Conservation (phyloP, 2,797 vertebrate species). For the Cirrhinus mrigala region DNA sequence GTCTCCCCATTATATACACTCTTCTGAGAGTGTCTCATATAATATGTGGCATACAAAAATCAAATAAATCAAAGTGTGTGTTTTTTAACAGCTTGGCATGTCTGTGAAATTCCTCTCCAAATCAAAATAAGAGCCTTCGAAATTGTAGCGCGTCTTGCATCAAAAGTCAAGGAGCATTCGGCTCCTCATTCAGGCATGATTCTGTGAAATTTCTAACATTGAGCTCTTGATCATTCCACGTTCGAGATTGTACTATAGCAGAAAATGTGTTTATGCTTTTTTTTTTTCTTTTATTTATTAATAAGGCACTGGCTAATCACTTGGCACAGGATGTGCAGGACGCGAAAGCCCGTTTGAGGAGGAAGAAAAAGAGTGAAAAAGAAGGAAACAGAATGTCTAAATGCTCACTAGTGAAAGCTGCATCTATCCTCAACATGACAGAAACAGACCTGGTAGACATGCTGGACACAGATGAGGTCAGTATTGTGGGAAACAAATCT, state of each 20-base stretch:
- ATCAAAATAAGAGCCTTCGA: conserved; percentile 69
- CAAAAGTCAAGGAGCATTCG: conserved; percentile 11
- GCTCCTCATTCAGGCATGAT: background rate
- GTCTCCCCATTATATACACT: conserved; percentile 80
- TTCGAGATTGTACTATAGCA: conserved; percentile 1
- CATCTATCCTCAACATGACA: conserved; percentile 93
- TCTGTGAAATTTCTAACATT: background rate
- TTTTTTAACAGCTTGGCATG: conserved; percentile 66
- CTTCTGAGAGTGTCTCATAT: conserved; percentile 75
- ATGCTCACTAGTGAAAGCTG: conserved; percentile 87
- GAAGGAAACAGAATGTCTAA: conserved; percentile 77
- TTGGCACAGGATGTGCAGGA: conserved; percentile 83
- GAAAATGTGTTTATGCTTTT: conserved; percentile 52
- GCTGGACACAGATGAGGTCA: conserved; percentile 86
- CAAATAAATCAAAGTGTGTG: conserved; percentile 80
- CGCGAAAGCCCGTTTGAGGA: conserved; percentile 80
- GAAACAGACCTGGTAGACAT: conserved; percentile 87
- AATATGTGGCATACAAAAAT: conserved; percentile 72
- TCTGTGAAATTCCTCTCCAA: conserved; percentile 71
- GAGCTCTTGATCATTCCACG: conserved; percentile 5
- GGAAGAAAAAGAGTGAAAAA: conserved; percentile 66
- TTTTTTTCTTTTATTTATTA: conserved; percentile 63
- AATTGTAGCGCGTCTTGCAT: conserved; percentile 65
- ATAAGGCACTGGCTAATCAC: conserved; percentile 84
- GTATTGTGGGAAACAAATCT: background rate